Conservation (phyloP, 2,113 vertebrate genomes). For the Synodontis membranacea region DNA sequence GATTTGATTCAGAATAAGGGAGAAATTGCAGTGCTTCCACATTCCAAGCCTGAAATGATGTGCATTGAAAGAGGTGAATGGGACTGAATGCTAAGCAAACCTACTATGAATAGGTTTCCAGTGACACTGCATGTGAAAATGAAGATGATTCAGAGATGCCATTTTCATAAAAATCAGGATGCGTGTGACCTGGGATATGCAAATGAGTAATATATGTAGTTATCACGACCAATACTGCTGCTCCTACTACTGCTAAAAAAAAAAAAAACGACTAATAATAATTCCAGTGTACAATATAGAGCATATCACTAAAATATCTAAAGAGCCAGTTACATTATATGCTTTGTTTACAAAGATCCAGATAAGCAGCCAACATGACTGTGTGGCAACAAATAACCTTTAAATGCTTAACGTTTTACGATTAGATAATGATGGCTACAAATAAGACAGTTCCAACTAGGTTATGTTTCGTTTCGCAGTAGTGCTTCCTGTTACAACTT, state of each 20-base stretch:
- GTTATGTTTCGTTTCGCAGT: not conserved
- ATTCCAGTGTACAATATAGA: not conserved
- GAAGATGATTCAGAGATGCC: not conserved
- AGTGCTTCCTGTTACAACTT: not conserved
- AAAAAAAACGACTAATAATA: too few relatives aligned
- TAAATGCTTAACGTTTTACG: not conserved
- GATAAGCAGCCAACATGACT: not conserved
- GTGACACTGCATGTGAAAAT: constrained; percentile 13
- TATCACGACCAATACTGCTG: not conserved
- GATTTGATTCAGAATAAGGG: constrained; percentile 35
- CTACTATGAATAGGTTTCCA: not conserved
- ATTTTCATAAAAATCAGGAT: not conserved
- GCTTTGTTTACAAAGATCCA: not conserved
- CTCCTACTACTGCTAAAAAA: not conserved
- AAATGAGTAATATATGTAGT: not conserved
- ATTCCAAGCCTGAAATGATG: constrained; percentile 28
- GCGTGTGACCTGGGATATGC: not conserved
- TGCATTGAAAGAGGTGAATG: not conserved
- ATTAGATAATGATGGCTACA: not conserved
- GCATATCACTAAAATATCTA: not conserved
- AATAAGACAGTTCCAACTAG: not conserved
- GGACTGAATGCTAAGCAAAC: constrained; percentile 28
- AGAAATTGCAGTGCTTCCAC: constrained; percentile 25
- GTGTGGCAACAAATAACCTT: not conserved
- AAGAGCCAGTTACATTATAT: not conserved